Evolutionary conservation across 2,113 vertebrate genomes (phyloP).

Genomic region (Charadrius vociferus): DNA sequence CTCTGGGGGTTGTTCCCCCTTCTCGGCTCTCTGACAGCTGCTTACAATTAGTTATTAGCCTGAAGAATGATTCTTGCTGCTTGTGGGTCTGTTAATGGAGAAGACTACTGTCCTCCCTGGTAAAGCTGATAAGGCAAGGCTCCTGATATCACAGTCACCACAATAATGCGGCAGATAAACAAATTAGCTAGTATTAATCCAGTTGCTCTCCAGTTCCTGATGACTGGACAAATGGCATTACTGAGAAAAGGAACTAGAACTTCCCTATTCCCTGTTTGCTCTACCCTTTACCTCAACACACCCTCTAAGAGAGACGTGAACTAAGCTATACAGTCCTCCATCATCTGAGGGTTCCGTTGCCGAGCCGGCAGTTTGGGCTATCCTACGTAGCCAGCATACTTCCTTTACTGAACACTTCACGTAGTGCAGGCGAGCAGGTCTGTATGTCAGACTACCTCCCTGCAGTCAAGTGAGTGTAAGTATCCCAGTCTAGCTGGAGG

Average conservation of each 20-base stretch:
- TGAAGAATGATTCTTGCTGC: background rate
- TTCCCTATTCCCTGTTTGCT: background rate
- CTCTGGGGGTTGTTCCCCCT: background rate
- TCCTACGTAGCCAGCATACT: rapidly evolving
- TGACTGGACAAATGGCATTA: background rate
- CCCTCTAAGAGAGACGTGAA: background rate
- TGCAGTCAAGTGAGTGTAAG: rapidly evolving
- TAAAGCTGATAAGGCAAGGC: background rate
- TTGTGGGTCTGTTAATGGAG: background rate
- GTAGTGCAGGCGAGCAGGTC: background rate
- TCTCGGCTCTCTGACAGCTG: background rate
- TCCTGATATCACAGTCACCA: background rate
- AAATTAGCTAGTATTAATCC: background rate
- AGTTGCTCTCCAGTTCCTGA: background rate
- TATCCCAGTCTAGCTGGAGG: rapidly evolving
- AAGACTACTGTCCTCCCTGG: background rate
- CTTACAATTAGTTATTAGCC: background rate
- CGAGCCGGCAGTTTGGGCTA: background rate
- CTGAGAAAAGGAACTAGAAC: background rate
- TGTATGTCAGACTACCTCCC: rapidly evolving
- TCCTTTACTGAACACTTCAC: background rate
- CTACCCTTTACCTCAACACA: background rate
- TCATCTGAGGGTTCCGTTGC: background rate
- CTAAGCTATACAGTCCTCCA: rapidly evolving
- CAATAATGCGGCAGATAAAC: background rate